Base-by-base conservation (phyloP, 2,797 vertebrate species). In the Sparidentex hasta region DNA sequence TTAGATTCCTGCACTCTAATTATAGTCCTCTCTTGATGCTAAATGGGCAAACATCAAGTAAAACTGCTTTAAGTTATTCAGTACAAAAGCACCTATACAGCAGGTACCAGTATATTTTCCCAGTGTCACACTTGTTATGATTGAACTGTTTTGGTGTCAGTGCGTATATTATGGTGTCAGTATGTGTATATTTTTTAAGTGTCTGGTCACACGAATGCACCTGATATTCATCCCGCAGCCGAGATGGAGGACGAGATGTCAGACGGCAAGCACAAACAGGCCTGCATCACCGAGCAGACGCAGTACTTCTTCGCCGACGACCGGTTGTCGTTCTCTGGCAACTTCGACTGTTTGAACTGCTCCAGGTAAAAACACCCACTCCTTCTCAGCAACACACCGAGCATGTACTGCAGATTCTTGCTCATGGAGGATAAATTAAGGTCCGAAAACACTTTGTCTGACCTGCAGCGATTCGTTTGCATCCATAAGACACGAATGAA, bases 261-360 rank as follows among this genome's bases (percentile, higher is more conserved):
- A 0, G 92, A 96, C 5, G 82, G 91, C 27, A 85, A 95, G 73
- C 92, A 84, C 16, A 98, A 98, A 92, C 97, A 98, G 72, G 97
- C 96, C 86, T 99, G 98, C 86, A 99, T 99, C 90, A 99, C 97
- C 1, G 96, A 98, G 85, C 98, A 99, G 90, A 99, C 97, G 0
- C 98, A 99, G 62, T 99, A 97, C 94, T 99, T 96, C 95, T 99
- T 98, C 66, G 94, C 93, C 23, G 87, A 93, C 0, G 93, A 95
- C 41, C 92, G 29, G 33, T 7, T 88, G 85, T 95, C 97, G 23
- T 97, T 98, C 90, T 83, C 80, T 78, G 97, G 97, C 18, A 93
- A 93, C 3, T 82, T 98, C 66, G 97, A 97, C 91, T 98, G 96
- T 83, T 93, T 92, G 70, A 99, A 98, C 95, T 98, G 97, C 89